These are phyloP conservation scores for Plodia interpunctella DNA, from an alignment of 1,140 invertebrate species.

Conservation along the genomic window DNA sequence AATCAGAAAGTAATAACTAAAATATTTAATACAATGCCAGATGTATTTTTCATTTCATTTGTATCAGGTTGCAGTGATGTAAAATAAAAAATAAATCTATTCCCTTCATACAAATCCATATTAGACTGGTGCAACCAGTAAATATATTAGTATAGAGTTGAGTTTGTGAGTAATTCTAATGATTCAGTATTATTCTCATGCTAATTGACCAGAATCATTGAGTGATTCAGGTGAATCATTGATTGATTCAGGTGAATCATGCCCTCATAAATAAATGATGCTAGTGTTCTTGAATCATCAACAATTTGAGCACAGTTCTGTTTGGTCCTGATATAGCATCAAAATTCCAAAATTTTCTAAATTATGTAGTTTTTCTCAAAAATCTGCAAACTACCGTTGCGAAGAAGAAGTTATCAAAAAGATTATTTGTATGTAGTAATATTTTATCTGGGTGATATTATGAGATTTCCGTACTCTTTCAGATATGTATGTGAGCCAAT, in stretches of 20 bases:
- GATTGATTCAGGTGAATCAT: constrained; percentile 4
- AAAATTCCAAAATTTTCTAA: background rate
- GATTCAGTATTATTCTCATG: background rate
- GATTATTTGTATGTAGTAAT: no score
- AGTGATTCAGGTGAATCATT: constrained; percentile 3
- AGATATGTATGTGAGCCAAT: no score
- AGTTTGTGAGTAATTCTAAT: background rate
- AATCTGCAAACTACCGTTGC: no score
- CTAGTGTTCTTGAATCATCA: background rate
- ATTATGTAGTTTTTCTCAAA: no score
- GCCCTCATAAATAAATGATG: constrained; percentile 3
- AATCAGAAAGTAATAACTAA: no score
- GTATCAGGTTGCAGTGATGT: background rate
- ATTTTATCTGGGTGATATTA: no score
- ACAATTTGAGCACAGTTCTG: background rate
- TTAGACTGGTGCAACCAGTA: background rate
- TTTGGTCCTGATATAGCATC: background rate
- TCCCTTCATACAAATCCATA: background rate
- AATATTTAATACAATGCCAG: background rate
- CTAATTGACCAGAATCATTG: constrained; percentile 2
- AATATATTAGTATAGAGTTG: background rate
- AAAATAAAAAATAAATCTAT: background rate
- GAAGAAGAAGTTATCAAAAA: no score
- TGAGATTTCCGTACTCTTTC: no score
- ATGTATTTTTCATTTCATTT: background rate